Conservation (phyloP, 2,888 invertebrate species). For the Cenopis cana region DNA sequence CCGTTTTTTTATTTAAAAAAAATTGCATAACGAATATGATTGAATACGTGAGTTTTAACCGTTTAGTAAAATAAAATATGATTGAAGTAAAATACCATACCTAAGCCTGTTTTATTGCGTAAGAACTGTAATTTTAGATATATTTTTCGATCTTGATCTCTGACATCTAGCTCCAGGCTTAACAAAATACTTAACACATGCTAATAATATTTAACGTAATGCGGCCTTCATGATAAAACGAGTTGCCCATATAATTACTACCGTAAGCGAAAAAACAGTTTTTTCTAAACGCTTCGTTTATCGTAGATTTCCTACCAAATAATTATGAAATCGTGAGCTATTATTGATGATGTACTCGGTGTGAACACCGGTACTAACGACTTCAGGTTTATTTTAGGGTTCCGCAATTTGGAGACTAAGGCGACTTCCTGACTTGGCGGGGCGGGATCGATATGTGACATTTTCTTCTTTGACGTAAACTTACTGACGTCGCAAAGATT, state of each 20-base stretch:
- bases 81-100: too few relatives aligned
- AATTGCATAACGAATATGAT: too few relatives aligned
- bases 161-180: slow-evolving; percentile 9
- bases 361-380: slow-evolving; percentile 4
- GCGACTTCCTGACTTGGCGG: too few relatives aligned
- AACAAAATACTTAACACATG: slow-evolving; percentile 21
- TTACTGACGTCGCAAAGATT: too few relatives aligned
- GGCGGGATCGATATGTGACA: too few relatives aligned
- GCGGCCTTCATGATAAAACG: slow-evolving; percentile 24
- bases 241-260: slow-evolving; percentile 37
- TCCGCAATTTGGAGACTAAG: background rate
- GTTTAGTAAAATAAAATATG: too few relatives aligned
- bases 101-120: background rate
- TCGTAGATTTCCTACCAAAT: slow-evolving; percentile 53
- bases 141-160: slow-evolving; percentile 11
- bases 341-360: slow-evolving; percentile 34
- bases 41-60: too few relatives aligned
- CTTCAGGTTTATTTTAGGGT: background rate
- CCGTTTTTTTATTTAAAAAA: too few relatives aligned
- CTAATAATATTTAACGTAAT: slow-evolving; percentile 22
- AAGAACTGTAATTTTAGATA: background rate
- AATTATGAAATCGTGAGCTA: slow-evolving; percentile 58
- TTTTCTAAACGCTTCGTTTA: slow-evolving; percentile 50
- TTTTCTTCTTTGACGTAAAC: too few relatives aligned
- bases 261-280: slow-evolving; percentile 43